Conservation (phyloP, 2,113 vertebrate genomes). For the Nannospalax galili region DNA sequence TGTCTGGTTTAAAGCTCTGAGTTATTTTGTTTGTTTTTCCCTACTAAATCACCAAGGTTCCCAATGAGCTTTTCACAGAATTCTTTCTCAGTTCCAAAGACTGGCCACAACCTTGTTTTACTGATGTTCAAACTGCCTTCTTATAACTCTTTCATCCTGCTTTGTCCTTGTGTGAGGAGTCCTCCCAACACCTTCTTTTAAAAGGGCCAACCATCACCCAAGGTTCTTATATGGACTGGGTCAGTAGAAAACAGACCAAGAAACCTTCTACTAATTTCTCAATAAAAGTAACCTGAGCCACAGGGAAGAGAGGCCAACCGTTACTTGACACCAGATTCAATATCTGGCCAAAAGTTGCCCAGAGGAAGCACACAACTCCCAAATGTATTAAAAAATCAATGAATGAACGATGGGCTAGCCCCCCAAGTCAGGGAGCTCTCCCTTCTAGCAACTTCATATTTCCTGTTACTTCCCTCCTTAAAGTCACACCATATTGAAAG, state of each 20-base stretch:
- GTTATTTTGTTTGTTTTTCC: neutral
- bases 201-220: neutral
- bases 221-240: neutral
- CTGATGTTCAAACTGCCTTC: neutral
- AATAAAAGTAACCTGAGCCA: conserved; percentile 27
- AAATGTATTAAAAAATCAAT: neutral
- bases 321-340: conserved; percentile 69
- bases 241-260: conserved; percentile 22
- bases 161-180: neutral
- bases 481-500: conserved; percentile 31
- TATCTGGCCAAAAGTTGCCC: conserved; percentile 60
- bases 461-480: conserved; percentile 17
- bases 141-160: neutral
- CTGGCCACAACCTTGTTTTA: neutral
- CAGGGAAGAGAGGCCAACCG: conserved; percentile 29
- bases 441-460: conserved; percentile 33
- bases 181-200: neutral
- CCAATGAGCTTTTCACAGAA: neutral
- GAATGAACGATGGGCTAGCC: conserved; percentile 21
- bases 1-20: conserved; percentile 37
- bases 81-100: conserved; percentile 29
- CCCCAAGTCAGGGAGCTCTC: conserved; percentile 47
- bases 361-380: conserved; percentile 52
- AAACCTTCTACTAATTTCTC: conserved; percentile 43
- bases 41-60: conserved; percentile 8